phyloP scores from a whole-genome alignment of 1,140 invertebrate species.

The Philaenus spumarius region DNA sequence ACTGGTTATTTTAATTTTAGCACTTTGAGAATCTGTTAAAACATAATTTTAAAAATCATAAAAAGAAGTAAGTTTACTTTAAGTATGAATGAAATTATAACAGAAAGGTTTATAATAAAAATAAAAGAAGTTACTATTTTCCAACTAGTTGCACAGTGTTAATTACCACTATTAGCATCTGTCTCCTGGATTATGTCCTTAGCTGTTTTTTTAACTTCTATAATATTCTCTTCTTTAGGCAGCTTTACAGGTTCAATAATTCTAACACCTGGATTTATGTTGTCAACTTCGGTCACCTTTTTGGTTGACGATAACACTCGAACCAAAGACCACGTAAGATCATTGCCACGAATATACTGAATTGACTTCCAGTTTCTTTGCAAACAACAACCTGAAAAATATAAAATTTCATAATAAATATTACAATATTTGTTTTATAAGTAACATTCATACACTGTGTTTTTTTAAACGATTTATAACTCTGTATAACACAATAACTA shows the following conservation, averaged over 20 bases:
- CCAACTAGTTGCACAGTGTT: neutral
- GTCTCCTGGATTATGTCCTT: slow-evolving; percentile 4
- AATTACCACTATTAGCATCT: neutral
- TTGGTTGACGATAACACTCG: no score
- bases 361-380: no score
- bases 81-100: neutral
- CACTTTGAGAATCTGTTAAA: neutral
- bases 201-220: neutral
- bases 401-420: no score
- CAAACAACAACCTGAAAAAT: no score
- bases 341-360: no score
- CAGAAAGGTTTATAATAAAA: neutral
- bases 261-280: slow-evolving; percentile 7
- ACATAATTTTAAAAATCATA: neutral
- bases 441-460: no score
- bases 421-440: no score
- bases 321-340: no score
- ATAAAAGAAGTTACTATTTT: neutral
- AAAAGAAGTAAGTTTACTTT: neutral
- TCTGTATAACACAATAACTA: no score
- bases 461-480: no score
- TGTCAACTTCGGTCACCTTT: neutral
- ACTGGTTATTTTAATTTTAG: neutral
- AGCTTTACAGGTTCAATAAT: slow-evolving; percentile 1
- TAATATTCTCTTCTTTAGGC: neutral